Base-by-base conservation (phyloP, 2,888 invertebrate genomes). In the Phalera bucephala region DNA sequence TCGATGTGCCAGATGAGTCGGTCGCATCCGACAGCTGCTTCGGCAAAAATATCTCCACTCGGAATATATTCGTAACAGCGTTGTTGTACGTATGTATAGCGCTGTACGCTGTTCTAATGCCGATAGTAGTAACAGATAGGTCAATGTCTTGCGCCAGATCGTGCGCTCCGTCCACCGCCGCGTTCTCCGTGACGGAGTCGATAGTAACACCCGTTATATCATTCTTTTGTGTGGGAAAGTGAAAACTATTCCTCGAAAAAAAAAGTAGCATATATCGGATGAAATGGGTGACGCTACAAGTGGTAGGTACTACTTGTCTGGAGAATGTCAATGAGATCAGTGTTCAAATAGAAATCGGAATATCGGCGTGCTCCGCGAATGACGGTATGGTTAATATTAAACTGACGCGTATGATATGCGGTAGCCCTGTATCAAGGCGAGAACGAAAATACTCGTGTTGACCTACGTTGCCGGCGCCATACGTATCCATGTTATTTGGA, bases 401-500 rank as follows among this genome's bases (percentile, higher is more conserved):
- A 73, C 77, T 67, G 67, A 61, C 65, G 58, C 70, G 70, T 77
- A 74, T 82, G 76, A 82, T 80, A 79, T 81, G 80, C 76, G 77
- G 76, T 78, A 84, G 87, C 84, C 86, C 85, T 84, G 84, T 82
- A 84, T 80, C 85, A 88, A 88, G 87, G 88, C 80, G 85, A 88
- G 70, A 68, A 80, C 78, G 60, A 76, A 89, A 88, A 89, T 87
- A 88, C 68, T 63, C 82, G 67, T 73, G 79, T 78, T 87, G 86
- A 88, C 87, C 87, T 85, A 85, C 85, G 84, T 58, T 64, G 74
- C 49, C 64, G 73, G 68, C 72, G 72, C 70, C 69, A 64, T 64
- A 51, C 50, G 62, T 62, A 64, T 61, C 58, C 66, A 61, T 60
- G 74, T 75, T 81, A 80, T 81, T 80, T 49, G 64, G 72, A 70